Evolutionary conservation across 2,113 vertebrate genomes (phyloP), one percentile per base, ranked within the genome.

Genomic region (Charina bottae): DNA sequence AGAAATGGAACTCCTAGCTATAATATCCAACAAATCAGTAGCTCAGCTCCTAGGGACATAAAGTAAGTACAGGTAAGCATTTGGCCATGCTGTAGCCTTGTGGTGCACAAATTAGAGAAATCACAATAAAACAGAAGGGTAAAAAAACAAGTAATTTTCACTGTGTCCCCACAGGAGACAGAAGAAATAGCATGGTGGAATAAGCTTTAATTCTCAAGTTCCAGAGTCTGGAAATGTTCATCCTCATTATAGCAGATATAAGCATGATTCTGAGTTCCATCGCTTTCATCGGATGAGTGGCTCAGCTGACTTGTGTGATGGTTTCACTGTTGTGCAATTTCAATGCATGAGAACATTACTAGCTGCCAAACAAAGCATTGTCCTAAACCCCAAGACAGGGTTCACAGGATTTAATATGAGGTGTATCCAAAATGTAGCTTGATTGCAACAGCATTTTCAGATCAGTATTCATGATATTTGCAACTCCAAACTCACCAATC

Each of bases 11-110:
- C n/a, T 56, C 58, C 85, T 49, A 83, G 56, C 15, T 68, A 83
- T 87, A 55, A 90, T 62, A 83, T 83, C 68, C 46, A 87, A 37
- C n/a, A 89, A 59, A 54, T 83, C 56, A 90, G 84, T 83, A 49
- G 62, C 46, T 54, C 46, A 83, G 83, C 2, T 62, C 85, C 23
- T 87, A n/a, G 42, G 84, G 92, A 83, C 46, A 89, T 84, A 64
- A 84, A 89, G 72, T 23, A 87, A 89, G 17, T 54, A 28, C 46
- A 55, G 56, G 58, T 54, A 85, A 92, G 56, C 72, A 54, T 89
- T 83, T 15, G 21, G 72, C 53, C n/a, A 42, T 28, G 17, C 3
- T 88, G 72, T 46, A 92, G 28, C 64, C n/a, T 37, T 60, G 42
- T 21, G 56, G 8, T 13, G 8, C 33, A 89, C 72, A 85, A 84